Base-by-base conservation (phyloP, 2,113 vertebrate genomes). In the Motacilla tschutschensis region DNA sequence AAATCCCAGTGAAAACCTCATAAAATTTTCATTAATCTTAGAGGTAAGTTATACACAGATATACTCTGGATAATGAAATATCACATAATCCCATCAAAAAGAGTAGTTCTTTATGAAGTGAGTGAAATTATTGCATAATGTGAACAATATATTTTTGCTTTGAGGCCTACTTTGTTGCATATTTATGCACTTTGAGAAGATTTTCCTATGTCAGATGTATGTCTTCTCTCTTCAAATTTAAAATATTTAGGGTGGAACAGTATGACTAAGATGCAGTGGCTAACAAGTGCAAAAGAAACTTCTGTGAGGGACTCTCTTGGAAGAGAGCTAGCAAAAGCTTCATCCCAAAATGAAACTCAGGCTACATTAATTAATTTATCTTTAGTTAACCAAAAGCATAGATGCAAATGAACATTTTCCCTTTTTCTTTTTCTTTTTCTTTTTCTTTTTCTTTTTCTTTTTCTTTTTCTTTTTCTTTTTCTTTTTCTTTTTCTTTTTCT, bases 371-470 rank as follows among this genome's bases (percentile, higher is more conserved):
- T 41, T 6, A 74, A 26, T 35, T 48, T 0, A 33, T 46, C 8
- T 69, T 47, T 47, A 64, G 9, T 1, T 10, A 43, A 28, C 35
- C 8, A 60, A 54, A 67, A 44, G 0, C 9, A 65, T 10, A 48
- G 22, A 31, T 12, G 2, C 1, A 51, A 63, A 41, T 15, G 1
- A 51, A 25, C 5, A 14, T 8, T 12, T 11, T 8, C 3, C 2
- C 1, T 3, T 4, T 9, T 1, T 2, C 6, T 5, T 13, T 55
- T 15, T 22, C 6, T 29, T 8, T 2, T 1, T 4, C 5, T 10
- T 7, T 10, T 3, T 1, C 0, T 9, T 36, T 6, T 14, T 2
- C 0, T 18, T 11, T 6, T 9, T 2, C 0, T 7, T 14, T 10
- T 18, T 5, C 1, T 3, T 2, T 5, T 17, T 4, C 2, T 3